These are phyloP conservation scores for Microcebus griseorufus DNA, from an alignment of 2,113 vertebrate species.

Conservation along the genomic window DNA sequence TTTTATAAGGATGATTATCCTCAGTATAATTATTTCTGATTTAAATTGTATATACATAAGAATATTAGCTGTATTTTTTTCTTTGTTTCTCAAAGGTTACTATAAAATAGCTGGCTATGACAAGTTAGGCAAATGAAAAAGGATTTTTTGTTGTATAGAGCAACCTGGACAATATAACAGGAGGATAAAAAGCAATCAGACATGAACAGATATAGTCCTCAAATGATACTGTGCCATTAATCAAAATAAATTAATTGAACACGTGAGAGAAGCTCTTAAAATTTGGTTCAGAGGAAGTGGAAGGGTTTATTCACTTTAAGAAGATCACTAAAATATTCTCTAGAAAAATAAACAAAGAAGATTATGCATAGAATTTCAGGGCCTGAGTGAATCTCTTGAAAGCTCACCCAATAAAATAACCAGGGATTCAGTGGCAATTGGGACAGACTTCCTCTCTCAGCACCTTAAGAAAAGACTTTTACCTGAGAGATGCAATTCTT, in stretches of 20 bases:
- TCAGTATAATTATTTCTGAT: not conserved
- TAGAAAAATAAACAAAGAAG: not conserved
- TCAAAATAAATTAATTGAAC: not conserved
- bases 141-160: not conserved
- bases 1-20: not conserved
- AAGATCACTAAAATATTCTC: not conserved
- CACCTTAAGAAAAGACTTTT: not conserved
- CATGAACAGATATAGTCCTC: not conserved
- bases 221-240: not conserved
- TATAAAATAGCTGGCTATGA: not conserved
- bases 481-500: no score
- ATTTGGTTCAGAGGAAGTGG: not conserved
- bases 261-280: not conserved
- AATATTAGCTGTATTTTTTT: not conserved
- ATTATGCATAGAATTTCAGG: not conserved
- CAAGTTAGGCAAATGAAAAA: not conserved
- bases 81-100: not conserved
- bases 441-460: not conserved
- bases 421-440: not conserved
- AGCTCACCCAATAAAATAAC: not conserved
- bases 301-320: not conserved
- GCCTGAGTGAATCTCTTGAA: not conserved
- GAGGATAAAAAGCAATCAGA: not conserved
- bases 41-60: not conserved
- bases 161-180: not conserved